Evolutionary conservation across 2,888 invertebrate genomes (phyloP).

Genomic region (Pseudococcus jackbeardsleyi): DNA sequence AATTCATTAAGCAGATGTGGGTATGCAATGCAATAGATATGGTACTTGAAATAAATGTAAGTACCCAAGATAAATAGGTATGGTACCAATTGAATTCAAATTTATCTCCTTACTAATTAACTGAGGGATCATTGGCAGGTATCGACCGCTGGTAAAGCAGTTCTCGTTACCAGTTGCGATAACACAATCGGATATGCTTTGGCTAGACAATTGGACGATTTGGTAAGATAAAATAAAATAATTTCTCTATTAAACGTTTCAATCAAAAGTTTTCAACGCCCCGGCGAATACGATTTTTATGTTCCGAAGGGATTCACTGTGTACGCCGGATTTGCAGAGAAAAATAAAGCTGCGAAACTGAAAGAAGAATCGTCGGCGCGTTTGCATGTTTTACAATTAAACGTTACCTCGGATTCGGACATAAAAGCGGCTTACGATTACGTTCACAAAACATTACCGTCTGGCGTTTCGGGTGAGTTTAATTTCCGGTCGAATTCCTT

Average conservation of each 20-base stretch:
- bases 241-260: too few species aligned
- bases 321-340: slow-evolving; percentile 85
- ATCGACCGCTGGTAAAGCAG: slow-evolving; percentile 85
- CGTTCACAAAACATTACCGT: slow-evolving; percentile 83
- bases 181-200: slow-evolving; percentile 80
- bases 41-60: too few species aligned
- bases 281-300: neutral
- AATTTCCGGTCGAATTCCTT: too few species aligned
- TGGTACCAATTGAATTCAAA: too few species aligned
- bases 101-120: neutral
- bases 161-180: slow-evolving; percentile 88
- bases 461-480: slow-evolving; percentile 78
- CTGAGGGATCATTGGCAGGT: slow-evolving; percentile 73
- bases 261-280: too few species aligned
- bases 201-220: slow-evolving; percentile 84
- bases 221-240: slow-evolving; percentile 70
- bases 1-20: too few species aligned
- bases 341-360: slow-evolving; percentile 79
- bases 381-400: slow-evolving; percentile 81
- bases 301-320: slow-evolving; percentile 80
- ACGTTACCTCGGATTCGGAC: slow-evolving; percentile 85
- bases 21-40: too few species aligned
- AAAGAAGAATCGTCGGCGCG: slow-evolving; percentile 84
- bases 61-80: too few species aligned
- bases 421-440: slow-evolving; percentile 83